Conservation (phyloP, 2,113 vertebrate genomes). For the Grammomys surdaster region DNA sequence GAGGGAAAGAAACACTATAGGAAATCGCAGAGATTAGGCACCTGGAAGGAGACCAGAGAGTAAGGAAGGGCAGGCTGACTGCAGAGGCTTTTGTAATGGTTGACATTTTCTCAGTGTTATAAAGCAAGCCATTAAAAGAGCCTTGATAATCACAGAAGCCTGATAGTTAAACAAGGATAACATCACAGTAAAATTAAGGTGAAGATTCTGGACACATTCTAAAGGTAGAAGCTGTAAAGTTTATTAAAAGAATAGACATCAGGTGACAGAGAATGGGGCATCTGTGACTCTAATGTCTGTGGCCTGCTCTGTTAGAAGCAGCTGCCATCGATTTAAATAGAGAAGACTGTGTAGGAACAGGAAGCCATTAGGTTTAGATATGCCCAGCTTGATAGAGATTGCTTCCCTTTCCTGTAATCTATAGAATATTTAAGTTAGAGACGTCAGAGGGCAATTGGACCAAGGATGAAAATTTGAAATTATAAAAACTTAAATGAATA, state of each 20-base stretch:
- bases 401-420: neutral
- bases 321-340: neutral
- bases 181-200: neutral
- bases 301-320: neutral
- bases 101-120: neutral
- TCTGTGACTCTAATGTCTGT: neutral
- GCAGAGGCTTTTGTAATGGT: neutral
- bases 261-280: neutral
- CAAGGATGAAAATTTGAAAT: neutral
- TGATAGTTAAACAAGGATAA: neutral
- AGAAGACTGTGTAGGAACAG: neutral
- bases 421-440: neutral
- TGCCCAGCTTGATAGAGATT: neutral
- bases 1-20: neutral
- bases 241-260: neutral
- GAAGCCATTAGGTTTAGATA: neutral
- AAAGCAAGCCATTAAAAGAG: neutral
- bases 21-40: neutral
- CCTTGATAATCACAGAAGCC: neutral
- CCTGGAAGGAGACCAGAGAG: neutral
- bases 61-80: neutral
- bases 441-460: neutral
- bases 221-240: neutral
- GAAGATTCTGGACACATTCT: neutral
- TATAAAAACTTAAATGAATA: neutral